Percentiles rank a stretch among this genome's conserved stretches.
Evolutionary conservation across 1,140 invertebrate species (phyloP).

Genomic region (Agrypnia vestita): DNA sequence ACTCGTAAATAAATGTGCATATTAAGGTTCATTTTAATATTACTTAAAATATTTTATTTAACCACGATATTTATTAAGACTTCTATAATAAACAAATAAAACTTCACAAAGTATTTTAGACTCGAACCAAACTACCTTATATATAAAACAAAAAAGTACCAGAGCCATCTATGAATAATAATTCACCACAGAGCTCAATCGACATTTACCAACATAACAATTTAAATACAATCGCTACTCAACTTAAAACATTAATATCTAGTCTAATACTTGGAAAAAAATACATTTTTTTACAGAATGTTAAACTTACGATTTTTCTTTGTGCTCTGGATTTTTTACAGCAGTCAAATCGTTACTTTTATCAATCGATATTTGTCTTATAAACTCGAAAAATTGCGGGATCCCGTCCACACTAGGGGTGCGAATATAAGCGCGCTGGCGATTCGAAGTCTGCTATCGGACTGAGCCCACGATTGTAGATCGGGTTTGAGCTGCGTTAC

Average conservation of each 20-base stretch:
- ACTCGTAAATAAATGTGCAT: too few relatives aligned
- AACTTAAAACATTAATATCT: slow-evolving; percentile 23
- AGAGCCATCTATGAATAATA: slow-evolving; percentile 6
- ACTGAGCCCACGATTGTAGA: slow-evolving; percentile 4
- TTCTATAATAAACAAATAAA: background rate
- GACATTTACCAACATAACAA: background rate
- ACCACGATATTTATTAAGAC: background rate
- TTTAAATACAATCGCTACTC: background rate
- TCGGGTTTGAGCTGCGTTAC: background rate
- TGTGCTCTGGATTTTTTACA: background rate
- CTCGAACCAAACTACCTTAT: background rate
- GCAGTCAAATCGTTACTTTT: slow-evolving; percentile 1
- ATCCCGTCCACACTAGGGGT: background rate
- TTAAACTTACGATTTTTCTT: slow-evolving; percentile 30
- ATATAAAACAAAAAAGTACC: background rate
- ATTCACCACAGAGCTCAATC: background rate
- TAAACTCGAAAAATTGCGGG: background rate
- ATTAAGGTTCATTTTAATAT: too few relatives aligned
- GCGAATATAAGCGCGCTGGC: slow-evolving; percentile 20
- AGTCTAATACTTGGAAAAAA: background rate
- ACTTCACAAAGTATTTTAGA: background rate
- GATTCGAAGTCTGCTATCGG: slow-evolving; percentile 4
- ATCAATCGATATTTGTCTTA: slow-evolving; percentile 23
- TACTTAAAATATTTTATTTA: too few relatives aligned
- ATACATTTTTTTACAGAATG: background rate